Base-by-base conservation (phyloP, 1,140 invertebrate species). In the Neodiprion fabricii region DNA sequence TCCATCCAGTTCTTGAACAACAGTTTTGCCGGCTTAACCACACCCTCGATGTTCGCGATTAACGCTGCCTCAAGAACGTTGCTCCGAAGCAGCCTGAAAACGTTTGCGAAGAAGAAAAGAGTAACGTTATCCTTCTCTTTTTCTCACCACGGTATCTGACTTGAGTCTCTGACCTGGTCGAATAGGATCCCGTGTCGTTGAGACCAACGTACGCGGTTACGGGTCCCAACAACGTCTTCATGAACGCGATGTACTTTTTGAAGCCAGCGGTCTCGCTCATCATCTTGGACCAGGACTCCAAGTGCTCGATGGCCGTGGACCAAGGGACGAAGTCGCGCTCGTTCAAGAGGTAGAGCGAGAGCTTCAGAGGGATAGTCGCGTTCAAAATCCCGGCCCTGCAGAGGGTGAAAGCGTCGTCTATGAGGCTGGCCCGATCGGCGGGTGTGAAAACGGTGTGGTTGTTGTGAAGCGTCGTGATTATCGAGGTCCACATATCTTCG, bases 351-450 rank as follows among this genome's bases (percentile, higher is more conserved):
- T 96, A 96, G 69, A 92, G 85, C 1, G 92, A 92, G 66, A 95
- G 80, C 77, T 92, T 86, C 65, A 96, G 81, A 8, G 94, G 93
- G 49, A 94, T 87, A 1, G 90, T 90, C 8, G 92, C 91, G 78
- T 94, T 92, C 48, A 96, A 79, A 28, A 94, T 85, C 10, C 94
- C 94, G 12, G 94, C 94, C 81, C 95, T 92, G 86, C 92, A 92
- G 1, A 96, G 86, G 0, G 93, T 92, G 80, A 95, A 94, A 0
- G 92, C 93, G 85, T 96, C 95, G 81, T 95, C 94, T 48, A 96
- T 90, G 7, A 96, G 87, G 85, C 90, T 93, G 0, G 94, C 93
- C 74, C 94, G 87, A 84, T 96, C 95, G 9, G 93, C 91, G 7
- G 94, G 89, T 78, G 89, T 92, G 78, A 95, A 92, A 53, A 90